Percentiles rank a stretch among this genome's conserved stretches.
Conservation (phyloP, 2,888 invertebrate species). For the Hylaea fasciaria region DNA sequence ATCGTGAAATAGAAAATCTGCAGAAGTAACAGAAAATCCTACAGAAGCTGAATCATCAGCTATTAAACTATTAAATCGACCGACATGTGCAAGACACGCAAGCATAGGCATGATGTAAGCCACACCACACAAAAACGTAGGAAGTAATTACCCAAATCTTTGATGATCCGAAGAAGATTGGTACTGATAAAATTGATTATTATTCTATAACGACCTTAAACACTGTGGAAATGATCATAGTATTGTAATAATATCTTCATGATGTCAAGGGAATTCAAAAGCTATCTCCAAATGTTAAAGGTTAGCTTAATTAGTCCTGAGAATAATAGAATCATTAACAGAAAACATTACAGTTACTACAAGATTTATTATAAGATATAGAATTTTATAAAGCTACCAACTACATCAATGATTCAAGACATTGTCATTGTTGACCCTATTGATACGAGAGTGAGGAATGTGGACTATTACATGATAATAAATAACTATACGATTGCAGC, state of each 20-base stretch:
- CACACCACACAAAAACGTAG: conserved; percentile 49
- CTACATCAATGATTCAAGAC: conserved; percentile 14
- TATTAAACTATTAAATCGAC: conserved; percentile 24
- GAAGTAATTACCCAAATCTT: conserved; percentile 49
- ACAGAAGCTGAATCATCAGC: conserved; percentile 47
- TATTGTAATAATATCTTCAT: too few species aligned
- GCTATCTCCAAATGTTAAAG: too few species aligned
- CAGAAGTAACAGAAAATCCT: background rate
- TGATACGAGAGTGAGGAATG: conserved; percentile 20
- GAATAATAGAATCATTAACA: too few species aligned
- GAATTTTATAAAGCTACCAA: conserved; percentile 4
- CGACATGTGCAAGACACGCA: conserved; percentile 44
- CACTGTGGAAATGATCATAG: too few species aligned
- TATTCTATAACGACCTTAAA: too few species aligned
- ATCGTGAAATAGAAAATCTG: too few species aligned
- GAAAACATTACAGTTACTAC: background rate
- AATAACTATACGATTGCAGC: background rate
- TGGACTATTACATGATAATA: conserved; percentile 14
- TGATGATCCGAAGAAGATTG: conserved; percentile 20
- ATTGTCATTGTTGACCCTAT: conserved; percentile 21
- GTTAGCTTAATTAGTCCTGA: too few species aligned
- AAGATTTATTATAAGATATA: too few species aligned
- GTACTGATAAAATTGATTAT: conserved; percentile 13
- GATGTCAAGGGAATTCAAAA: too few species aligned
- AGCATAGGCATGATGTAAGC: conserved; percentile 57